Evolutionary conservation across 2,797 vertebrate species (phyloP).

Genomic region (Antennarius maculatus): DNA sequence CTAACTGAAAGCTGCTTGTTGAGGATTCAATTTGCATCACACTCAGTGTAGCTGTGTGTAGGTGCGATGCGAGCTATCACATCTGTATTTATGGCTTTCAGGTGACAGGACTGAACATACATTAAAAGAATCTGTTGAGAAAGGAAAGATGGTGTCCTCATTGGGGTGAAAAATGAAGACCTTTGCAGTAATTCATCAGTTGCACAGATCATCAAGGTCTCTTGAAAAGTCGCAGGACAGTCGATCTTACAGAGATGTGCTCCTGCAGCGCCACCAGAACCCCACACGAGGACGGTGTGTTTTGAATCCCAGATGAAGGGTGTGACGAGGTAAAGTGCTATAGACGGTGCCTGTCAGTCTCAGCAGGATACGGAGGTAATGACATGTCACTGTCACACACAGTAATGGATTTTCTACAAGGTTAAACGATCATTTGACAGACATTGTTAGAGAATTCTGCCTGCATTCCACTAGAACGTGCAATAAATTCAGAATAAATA

Average conservation of each 20-base stretch:
- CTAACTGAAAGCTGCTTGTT: slow-evolving; percentile 23
- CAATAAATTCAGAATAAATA: not conserved
- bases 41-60: slow-evolving; percentile 8
- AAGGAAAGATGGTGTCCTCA: not conserved
- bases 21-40: slow-evolving; percentile 37
- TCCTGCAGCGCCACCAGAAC: slow-evolving; percentile 5
- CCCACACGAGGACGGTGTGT: slow-evolving; percentile 25
- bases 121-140: not conserved
- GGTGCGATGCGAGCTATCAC: not conserved
- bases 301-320: slow-evolving; percentile 39
- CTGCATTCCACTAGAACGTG: slow-evolving; percentile 8
- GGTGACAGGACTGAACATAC: not conserved
- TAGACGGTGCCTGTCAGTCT: slow-evolving; percentile 25
- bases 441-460: not conserved
- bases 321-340: slow-evolving; percentile 21
- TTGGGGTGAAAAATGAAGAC: slow-evolving; percentile 32
- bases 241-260: slow-evolving; percentile 2
- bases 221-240: slow-evolving; percentile 1
- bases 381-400: slow-evolving; percentile 21
- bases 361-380: slow-evolving; percentile 14
- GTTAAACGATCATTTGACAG: slow-evolving; percentile 8
- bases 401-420: slow-evolving; percentile 14
- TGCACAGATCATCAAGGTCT: slow-evolving; percentile 26
- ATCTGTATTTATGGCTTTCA: slow-evolving; percentile 22
- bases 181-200: slow-evolving; percentile 13